Conservation (phyloP, 2,113 vertebrate genomes). For the Poicephalus gulielmi region DNA sequence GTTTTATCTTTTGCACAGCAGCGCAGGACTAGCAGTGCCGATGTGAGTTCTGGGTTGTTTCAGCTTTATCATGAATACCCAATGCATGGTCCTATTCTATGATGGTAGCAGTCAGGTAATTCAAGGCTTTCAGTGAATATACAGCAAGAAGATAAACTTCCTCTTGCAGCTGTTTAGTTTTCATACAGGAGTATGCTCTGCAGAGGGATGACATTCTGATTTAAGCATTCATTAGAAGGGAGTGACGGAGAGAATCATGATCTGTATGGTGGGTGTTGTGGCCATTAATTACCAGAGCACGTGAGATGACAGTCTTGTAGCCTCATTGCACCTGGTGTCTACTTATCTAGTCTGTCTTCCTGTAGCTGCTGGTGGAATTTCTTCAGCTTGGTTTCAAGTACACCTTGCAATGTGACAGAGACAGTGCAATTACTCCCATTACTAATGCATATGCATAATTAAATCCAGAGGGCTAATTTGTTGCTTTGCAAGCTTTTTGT, state of each 20-base stretch:
- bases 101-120: background rate
- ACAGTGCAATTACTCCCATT: background rate
- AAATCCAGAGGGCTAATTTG: constrained; percentile 1
- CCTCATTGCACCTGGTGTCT: background rate
- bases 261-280: background rate
- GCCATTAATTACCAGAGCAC: background rate
- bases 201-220: background rate
- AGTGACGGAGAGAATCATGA: background rate
- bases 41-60: background rate
- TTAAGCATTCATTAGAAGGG: background rate
- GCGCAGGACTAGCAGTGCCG: background rate
- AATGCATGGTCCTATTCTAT: background rate
- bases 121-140: background rate
- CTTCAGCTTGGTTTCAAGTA: background rate
- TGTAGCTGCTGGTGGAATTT: background rate
- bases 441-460: constrained; percentile 1
- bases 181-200: background rate
- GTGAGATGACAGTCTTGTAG: background rate
- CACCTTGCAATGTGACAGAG: background rate
- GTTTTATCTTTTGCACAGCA: background rate
- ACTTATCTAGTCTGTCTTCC: background rate
- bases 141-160: background rate
- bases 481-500: constrained; percentile 17
- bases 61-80: background rate
- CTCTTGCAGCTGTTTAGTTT: background rate